These are phyloP conservation scores for Girardinus metallicus DNA, from an alignment of 2,797 vertebrate species.

Conservation along the genomic window DNA sequence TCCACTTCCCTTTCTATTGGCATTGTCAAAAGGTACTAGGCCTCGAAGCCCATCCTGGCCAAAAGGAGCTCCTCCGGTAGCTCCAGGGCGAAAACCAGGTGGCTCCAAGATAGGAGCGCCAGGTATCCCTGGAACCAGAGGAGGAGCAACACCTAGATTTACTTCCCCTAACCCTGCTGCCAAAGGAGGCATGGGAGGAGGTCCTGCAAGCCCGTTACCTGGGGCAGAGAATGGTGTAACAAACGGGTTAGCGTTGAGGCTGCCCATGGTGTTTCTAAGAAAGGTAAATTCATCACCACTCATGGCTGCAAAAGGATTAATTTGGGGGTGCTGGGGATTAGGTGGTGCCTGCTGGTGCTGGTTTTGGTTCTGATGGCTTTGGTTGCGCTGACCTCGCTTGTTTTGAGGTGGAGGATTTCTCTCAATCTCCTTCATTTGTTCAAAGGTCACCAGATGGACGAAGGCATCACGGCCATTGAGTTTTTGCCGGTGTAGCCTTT, in stretches of 20 bases:
- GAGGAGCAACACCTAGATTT: constrained; percentile 81
- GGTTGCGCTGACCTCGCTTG: constrained; percentile 90
- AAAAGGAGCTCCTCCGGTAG: constrained; percentile 85
- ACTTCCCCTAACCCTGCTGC: constrained; percentile 89
- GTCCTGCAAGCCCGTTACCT: constrained; percentile 88
- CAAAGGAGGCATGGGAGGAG: constrained; percentile 90
- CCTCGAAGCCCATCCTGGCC: constrained; percentile 80
- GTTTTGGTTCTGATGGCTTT: constrained; percentile 80
- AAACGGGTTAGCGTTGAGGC: constrained; percentile 89
- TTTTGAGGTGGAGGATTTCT: constrained; percentile 94
- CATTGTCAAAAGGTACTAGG: constrained; percentile 85
- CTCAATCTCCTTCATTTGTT: constrained; percentile 97
- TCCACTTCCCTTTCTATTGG: constrained; percentile 77
- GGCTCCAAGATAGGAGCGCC: constrained; percentile 89
- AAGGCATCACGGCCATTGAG: constrained; percentile 97
- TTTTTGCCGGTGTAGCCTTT: constrained; percentile 95
- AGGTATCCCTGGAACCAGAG: constrained; percentile 87
- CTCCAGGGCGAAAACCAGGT: constrained; percentile 88
- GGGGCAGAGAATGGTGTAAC: constrained; percentile 90
- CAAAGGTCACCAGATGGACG: constrained; percentile 91
- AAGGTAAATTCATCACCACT: constrained; percentile 92
- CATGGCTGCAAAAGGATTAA: constrained; percentile 81
- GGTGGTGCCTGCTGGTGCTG: constrained; percentile 79
- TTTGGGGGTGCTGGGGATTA: constrained; percentile 76
- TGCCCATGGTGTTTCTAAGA: constrained; percentile 87